These are phyloP conservation scores for Vesta saturnalis DNA, from an alignment of 2,888 invertebrate species.

Conservation along the genomic window DNA sequence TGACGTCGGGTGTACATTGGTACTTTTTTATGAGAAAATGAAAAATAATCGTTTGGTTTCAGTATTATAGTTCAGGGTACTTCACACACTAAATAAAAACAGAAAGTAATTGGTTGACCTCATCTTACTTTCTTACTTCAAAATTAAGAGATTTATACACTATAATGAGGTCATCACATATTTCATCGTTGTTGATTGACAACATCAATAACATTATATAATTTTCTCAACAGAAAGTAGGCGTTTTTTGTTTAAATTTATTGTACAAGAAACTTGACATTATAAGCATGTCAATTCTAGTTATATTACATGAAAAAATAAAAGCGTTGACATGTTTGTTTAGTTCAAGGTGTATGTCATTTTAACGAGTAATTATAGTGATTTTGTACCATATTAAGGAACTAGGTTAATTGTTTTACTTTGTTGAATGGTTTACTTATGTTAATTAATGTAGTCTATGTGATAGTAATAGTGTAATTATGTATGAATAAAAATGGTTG, in stretches of 20 bases:
- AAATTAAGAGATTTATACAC: no score
- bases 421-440: background rate
- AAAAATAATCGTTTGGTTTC: no score
- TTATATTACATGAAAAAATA: constrained; percentile 16
- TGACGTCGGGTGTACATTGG: no score
- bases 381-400: constrained; percentile 23
- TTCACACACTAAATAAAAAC: no score
- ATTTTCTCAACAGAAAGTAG: background rate
- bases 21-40: no score
- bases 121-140: no score
- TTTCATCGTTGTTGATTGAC: background rate
- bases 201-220: no score
- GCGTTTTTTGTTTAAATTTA: background rate
- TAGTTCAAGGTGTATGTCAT: constrained; percentile 28
- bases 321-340: constrained; percentile 17
- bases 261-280: background rate
- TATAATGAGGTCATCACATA: background rate
- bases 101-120: no score
- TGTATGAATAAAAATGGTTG: background rate
- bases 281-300: background rate
- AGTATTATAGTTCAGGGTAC: no score
- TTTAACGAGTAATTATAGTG: constrained; percentile 20
- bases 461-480: background rate
- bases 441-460: background rate
- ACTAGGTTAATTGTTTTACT: constrained; percentile 29